Evolutionary conservation across 2,797 vertebrate genomes (phyloP).

Genomic region (Simalia tracyae): DNA sequence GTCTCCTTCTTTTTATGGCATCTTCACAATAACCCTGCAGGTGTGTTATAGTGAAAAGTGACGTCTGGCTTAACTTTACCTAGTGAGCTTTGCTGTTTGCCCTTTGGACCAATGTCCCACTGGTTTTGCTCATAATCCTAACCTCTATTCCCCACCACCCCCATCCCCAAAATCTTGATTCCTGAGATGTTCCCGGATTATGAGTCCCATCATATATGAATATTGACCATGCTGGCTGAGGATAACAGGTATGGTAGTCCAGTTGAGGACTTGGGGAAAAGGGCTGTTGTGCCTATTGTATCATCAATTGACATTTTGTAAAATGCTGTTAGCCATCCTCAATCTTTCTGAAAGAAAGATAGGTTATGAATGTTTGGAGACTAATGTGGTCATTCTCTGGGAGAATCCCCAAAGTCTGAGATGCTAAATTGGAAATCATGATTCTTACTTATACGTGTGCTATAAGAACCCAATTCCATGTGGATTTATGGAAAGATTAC

Average conservation of each 20-base stretch:
- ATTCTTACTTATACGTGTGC: neutral
- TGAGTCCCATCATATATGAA: neutral
- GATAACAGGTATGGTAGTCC: neutral
- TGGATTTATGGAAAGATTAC: neutral
- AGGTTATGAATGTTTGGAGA: neutral
- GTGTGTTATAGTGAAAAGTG: neutral
- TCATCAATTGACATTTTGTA: too few relatives aligned
- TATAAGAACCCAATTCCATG: neutral
- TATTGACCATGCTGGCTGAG: neutral
- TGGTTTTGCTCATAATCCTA: neutral
- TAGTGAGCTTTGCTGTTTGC: neutral
- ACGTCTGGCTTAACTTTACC: neutral
- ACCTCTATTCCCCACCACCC: neutral
- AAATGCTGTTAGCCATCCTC: neutral
- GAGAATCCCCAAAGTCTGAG: neutral
- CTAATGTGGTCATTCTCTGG: neutral
- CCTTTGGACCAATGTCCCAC: neutral
- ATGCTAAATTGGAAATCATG: neutral
- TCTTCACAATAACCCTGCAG: neutral
- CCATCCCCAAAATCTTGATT: neutral
- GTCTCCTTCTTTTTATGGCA: neutral
- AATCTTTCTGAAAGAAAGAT: neutral
- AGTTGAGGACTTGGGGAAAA: neutral
- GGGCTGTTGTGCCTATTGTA: neutral
- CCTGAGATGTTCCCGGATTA: neutral